Conservation (phyloP, 1,140 invertebrate genomes). For the Apis cerana region DNA sequence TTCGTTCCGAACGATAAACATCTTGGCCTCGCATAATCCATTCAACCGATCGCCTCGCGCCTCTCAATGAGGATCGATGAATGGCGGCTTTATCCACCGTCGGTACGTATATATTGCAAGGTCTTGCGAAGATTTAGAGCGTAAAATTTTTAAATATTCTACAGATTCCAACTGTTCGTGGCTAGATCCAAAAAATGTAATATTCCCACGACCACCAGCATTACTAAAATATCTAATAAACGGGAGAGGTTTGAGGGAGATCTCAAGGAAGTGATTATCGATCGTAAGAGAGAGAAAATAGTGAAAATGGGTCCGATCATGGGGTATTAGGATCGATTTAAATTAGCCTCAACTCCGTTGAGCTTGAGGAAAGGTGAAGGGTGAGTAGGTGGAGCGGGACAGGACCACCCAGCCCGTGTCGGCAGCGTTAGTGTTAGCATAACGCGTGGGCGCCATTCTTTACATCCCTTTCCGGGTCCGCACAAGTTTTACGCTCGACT, state of each 20-base stretch:
- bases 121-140: too few species aligned
- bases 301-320: not conserved
- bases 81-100: too few species aligned
- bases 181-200: too few species aligned
- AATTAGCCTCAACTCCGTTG: slow-evolving; percentile 63
- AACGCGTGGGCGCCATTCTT: slow-evolving; percentile 80
- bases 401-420: slow-evolving; percentile 81
- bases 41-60: slow-evolving; percentile 56
- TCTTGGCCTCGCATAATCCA: slow-evolving; percentile 71
- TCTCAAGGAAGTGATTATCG: too few species aligned
- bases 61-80: slow-evolving; percentile 54
- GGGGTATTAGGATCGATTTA: slow-evolving; percentile 61
- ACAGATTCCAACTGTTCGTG: too few species aligned
- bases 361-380: slow-evolving; percentile 68
- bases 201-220: too few species aligned
- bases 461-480: slow-evolving; percentile 50
- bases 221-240: too few species aligned
- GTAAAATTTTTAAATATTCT: too few species aligned
- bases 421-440: slow-evolving; percentile 78
- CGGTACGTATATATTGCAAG: too few species aligned
- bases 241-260: too few species aligned
- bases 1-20: slow-evolving; percentile 73
- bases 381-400: slow-evolving; percentile 75
- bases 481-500: slow-evolving; percentile 37
- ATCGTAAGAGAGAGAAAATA: too few species aligned